Conservation (phyloP, 2,888 invertebrate genomes). For the Anarsia innoxiella region DNA sequence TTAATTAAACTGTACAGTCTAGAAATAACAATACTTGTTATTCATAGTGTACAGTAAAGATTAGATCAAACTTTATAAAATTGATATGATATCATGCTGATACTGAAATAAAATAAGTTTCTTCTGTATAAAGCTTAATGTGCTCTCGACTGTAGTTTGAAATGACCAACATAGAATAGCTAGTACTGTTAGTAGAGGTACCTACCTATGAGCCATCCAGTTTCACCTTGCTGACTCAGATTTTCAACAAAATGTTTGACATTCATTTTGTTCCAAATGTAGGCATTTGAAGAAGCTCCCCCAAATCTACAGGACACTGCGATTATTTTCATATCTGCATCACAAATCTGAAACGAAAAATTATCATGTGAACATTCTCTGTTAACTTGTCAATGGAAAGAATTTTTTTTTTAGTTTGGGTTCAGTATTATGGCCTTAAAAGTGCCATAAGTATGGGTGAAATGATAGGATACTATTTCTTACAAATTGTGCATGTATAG, state of each 20-base stretch:
- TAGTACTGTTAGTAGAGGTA: too few species aligned
- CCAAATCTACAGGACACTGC: constrained; percentile 48
- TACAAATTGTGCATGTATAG: constrained; percentile 48
- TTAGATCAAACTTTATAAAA: too few species aligned
- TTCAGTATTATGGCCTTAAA: too few species aligned
- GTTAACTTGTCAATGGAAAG: background rate
- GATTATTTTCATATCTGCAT: constrained; percentile 43
- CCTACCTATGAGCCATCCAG: constrained; percentile 44
- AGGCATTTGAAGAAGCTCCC: constrained; percentile 34
- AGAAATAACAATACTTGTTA: too few species aligned
- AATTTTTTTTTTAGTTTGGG: too few species aligned
- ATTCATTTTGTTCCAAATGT: constrained; percentile 47
- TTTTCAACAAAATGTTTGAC: constrained; percentile 35
- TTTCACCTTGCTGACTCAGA: constrained; percentile 39
- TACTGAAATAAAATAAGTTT: too few species aligned
- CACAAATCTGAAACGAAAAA: constrained; percentile 35
- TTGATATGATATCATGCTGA: too few species aligned
- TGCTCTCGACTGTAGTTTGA: background rate
- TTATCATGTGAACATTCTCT: constrained; percentile 1
- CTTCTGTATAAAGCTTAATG: background rate
- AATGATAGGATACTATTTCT: too few species aligned
- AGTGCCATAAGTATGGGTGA: too few species aligned
- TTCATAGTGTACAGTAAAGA: too few species aligned
- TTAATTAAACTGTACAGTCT: too few species aligned
- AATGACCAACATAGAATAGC: too few species aligned